phyloP scores from a whole-genome alignment of 1,140 invertebrate species.

The Drosophila kepulauana region DNA sequence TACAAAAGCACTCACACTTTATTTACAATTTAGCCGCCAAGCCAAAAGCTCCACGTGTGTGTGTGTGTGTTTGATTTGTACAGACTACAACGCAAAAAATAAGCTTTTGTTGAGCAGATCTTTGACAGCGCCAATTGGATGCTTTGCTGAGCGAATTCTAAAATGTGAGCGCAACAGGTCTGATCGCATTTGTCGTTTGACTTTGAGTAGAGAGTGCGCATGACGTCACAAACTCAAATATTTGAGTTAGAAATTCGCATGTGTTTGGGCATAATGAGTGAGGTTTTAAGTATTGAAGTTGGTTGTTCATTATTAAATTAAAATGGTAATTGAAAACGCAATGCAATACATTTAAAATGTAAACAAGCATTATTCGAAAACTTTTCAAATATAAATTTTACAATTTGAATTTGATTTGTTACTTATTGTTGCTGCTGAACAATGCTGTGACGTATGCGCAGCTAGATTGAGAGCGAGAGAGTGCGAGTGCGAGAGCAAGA shows the following conservation, averaged over 20 bases:
- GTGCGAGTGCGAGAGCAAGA: slow-evolving; percentile 22
- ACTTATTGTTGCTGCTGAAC: background rate
- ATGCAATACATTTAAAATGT: too few relatives aligned
- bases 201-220: background rate
- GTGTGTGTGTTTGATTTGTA: background rate
- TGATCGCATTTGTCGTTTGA: background rate
- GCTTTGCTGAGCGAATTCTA: slow-evolving; percentile 7
- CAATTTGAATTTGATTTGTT: background rate
- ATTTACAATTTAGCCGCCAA: slow-evolving; percentile 28
- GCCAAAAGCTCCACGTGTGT: slow-evolving; percentile 23
- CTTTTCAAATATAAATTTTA: too few relatives aligned
- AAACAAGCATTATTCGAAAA: too few relatives aligned
- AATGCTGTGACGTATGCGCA: slow-evolving; percentile 19
- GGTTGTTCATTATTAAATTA: too few relatives aligned
- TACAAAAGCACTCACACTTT: slow-evolving; percentile 18
- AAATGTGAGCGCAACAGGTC: slow-evolving; percentile 23
- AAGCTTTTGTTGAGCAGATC: slow-evolving; percentile 37
- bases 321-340: background rate
- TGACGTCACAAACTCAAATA: slow-evolving; percentile 39
- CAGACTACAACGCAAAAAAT: slow-evolving; percentile 19
- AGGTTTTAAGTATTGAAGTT: background rate
- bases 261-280: background rate
- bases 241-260: background rate
- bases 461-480: slow-evolving; percentile 13
- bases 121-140: slow-evolving; percentile 13